Evolutionary conservation across 1,140 invertebrate genomes (phyloP).

Genomic region (Drosophila mauritiana): DNA sequence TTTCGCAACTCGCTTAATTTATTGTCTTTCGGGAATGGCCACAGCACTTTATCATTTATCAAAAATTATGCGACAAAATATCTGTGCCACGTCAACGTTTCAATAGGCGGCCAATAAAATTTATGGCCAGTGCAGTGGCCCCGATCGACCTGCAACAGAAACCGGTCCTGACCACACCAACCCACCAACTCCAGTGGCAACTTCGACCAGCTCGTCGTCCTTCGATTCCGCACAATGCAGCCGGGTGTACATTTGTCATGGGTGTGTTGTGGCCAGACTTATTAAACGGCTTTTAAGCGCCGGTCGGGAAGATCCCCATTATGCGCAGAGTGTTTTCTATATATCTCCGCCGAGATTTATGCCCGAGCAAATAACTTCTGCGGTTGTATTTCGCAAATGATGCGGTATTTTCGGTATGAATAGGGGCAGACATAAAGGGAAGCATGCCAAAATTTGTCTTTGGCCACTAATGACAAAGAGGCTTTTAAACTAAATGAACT

Average conservation of each 20-base stretch:
- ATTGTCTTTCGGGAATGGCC: neutral
- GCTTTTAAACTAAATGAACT: no score
- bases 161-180: constrained; percentile 19
- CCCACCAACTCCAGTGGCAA: constrained; percentile 5
- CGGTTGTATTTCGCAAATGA: constrained; percentile 45
- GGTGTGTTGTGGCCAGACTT: constrained; percentile 62
- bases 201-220: constrained; percentile 2
- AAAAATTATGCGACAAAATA: constrained; percentile 78
- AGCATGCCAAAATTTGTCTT: neutral
- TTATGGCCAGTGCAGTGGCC: constrained; percentile 65
- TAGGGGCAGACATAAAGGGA: constrained; percentile 20
- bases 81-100: constrained; percentile 71
- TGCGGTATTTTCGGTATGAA: constrained; percentile 48
- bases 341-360: constrained; percentile 61
- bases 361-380: constrained; percentile 45
- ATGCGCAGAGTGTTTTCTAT: constrained; percentile 55
- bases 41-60: constrained; percentile 42
- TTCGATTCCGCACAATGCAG: constrained; percentile 47
- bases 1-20: neutral
- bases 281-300: constrained; percentile 79
- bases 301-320: constrained; percentile 35
- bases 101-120: constrained; percentile 59
- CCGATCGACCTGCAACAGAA: constrained; percentile 25
- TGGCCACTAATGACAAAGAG: neutral
- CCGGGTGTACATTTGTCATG: constrained; percentile 67